phyloP scores from a whole-genome alignment of 37 sponge, comb jelly and placozoan genomes.

The Chondrosia reniformis region DNA sequence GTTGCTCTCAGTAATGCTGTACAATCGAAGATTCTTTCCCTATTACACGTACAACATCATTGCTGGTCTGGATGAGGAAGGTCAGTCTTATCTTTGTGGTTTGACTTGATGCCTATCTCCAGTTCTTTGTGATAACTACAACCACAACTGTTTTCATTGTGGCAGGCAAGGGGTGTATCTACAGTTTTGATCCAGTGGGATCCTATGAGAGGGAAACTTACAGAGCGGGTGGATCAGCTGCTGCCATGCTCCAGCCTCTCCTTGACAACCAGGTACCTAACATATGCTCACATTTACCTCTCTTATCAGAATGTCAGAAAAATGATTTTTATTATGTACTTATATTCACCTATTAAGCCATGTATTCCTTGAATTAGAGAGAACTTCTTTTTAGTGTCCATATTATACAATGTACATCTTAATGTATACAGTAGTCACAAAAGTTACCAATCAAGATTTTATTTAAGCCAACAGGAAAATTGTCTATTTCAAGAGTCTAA shows the following conservation, averaged over 20 bases:
- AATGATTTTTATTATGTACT: no score
- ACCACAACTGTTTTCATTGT: background rate
- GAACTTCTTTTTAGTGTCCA: no score
- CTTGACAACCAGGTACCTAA: conserved; percentile 98
- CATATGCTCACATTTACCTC: no score
- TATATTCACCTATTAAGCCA: no score
- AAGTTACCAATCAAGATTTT: no score
- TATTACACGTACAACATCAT: conserved; percentile 95
- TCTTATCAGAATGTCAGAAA: no score
- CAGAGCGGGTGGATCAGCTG: conserved; percentile 86
- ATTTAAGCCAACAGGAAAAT: no score
- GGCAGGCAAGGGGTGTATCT: conserved; percentile 93
- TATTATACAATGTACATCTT: background rate
- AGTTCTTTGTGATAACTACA: background rate
- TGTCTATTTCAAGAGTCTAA: no score
- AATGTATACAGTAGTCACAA: background rate
- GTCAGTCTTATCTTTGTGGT: no score
- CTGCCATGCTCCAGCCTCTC: conserved; percentile 94
- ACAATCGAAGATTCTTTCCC: conserved; percentile 92
- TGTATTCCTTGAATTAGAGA: no score
- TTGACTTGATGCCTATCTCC: background rate
- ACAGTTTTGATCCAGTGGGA: conserved; percentile 96
- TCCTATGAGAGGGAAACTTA: conserved; percentile 89
- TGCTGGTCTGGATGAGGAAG: conserved; percentile 90
- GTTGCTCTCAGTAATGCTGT: conserved; percentile 85